Percentiles rank a stretch among this genome's conserved stretches.
phyloP scores from a whole-genome alignment of 2,113 vertebrate genomes.

The Cynocephalus volans region DNA sequence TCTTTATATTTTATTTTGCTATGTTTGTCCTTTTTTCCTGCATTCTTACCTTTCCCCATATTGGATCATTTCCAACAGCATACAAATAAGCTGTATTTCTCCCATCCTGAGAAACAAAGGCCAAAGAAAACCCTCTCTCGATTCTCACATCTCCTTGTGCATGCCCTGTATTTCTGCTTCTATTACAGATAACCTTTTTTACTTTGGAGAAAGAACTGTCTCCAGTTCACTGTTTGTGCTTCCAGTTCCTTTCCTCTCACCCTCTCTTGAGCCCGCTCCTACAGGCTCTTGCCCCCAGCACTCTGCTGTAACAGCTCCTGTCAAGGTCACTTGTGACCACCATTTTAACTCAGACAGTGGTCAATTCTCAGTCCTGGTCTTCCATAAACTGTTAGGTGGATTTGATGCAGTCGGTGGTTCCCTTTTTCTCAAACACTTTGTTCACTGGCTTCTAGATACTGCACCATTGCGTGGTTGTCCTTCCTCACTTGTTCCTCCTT shows the following conservation, averaged over 20 bases:
- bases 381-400: neutral
- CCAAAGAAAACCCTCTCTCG: neutral
- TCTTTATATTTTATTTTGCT: neutral
- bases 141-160: neutral
- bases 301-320: neutral
- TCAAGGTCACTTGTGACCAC: neutral
- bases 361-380: neutral
- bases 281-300: accelerated
- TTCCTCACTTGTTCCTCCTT: neutral
- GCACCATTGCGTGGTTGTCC: neutral
- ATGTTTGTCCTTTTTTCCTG: neutral
- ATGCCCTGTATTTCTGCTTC: neutral
- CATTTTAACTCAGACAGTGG: neutral
- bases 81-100: neutral
- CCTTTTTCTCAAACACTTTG: neutral
- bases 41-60: neutral
- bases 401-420: neutral
- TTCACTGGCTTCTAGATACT: neutral
- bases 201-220: neutral
- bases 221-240: neutral
- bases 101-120: neutral
- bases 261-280: neutral
- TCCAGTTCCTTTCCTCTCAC: neutral
- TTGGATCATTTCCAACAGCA: neutral
- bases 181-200: neutral